These are phyloP conservation scores for Amia ocellicauda DNA, from an alignment of 2,113 vertebrate genomes.

Conservation along the genomic window DNA sequence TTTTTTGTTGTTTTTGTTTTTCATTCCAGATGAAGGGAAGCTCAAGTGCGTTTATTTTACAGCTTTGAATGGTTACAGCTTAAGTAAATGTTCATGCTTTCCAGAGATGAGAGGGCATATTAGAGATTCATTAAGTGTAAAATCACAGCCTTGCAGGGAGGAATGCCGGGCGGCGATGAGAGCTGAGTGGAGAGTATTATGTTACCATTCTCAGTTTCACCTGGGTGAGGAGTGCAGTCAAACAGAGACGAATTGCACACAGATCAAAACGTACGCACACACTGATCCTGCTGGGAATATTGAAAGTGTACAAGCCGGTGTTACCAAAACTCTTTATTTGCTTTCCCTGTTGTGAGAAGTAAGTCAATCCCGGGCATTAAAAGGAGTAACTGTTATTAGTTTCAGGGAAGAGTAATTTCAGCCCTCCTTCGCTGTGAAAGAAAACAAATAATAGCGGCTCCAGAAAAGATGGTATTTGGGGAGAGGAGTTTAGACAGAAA, in stretches of 20 bases:
- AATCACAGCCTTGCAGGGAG: too few relatives aligned
- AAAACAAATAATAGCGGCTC: constrained; percentile 11
- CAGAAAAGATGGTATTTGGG: constrained; percentile 1
- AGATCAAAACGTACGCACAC: background rate
- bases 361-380: background rate
- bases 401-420: background rate
- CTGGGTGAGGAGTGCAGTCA: background rate
- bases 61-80: too few relatives aligned
- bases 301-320: background rate
- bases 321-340: constrained; percentile 4
- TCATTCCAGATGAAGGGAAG: too few relatives aligned
- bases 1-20: too few relatives aligned
- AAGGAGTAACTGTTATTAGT: constrained; percentile 1
- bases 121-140: too few relatives aligned
- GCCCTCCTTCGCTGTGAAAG: constrained; percentile 1
- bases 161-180: too few relatives aligned
- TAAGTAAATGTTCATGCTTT: too few relatives aligned
- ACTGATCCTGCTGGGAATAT: background rate
- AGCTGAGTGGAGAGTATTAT: background rate
- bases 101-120: too few relatives aligned
- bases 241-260: constrained; percentile 3
- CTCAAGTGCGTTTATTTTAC: too few relatives aligned
- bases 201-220: background rate
- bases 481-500: background rate
- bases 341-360: background rate